Conservation (phyloP, 2,797 vertebrate species). For the Euthynnus affinis region DNA sequence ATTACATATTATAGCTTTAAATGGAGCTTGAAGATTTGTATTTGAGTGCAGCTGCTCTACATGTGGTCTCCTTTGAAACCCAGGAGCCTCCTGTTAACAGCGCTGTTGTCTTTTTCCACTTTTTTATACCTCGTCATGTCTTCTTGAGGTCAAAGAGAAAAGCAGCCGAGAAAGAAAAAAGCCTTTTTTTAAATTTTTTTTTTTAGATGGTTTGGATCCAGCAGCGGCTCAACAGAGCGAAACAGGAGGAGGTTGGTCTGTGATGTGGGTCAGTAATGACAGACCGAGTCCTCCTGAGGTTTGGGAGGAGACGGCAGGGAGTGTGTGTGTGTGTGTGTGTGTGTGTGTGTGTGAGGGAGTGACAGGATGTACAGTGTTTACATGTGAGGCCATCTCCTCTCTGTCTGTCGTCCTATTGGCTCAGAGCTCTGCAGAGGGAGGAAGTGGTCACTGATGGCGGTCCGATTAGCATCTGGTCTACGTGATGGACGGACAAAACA, state of each 20-base stretch:
- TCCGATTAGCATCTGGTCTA: slow-evolving; percentile 76
- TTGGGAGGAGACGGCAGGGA: slow-evolving; percentile 60
- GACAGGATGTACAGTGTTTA: slow-evolving; percentile 74
- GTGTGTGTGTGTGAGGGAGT: slow-evolving; percentile 41
- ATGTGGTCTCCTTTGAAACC: too few relatives aligned
- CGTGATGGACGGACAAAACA: slow-evolving; percentile 66
- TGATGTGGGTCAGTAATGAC: slow-evolving; percentile 76
- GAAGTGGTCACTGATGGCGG: slow-evolving; percentile 73
- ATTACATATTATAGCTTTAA: too few relatives aligned
- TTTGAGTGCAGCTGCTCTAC: too few relatives aligned
- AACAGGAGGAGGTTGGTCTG: slow-evolving; percentile 30
- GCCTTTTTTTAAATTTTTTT: neutral
- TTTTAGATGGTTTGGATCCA: neutral
- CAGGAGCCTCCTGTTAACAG: too few relatives aligned
- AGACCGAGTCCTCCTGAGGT: slow-evolving; percentile 65
- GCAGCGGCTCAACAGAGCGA: slow-evolving; percentile 1
- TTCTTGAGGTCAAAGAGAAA: slow-evolving; percentile 17
- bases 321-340: slow-evolving; percentile 52
- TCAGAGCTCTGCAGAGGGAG: slow-evolving; percentile 48
- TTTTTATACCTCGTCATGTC: slow-evolving; percentile 5
- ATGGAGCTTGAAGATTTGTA: too few relatives aligned
- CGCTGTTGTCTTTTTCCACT: neutral
- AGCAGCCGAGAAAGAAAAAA: slow-evolving; percentile 1
- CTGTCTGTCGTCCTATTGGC: slow-evolving; percentile 66
- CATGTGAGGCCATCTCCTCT: slow-evolving; percentile 57